These are phyloP conservation scores for Mimumesa dahlbomi DNA, from an alignment of 2,888 invertebrate species.

Conservation along the genomic window DNA sequence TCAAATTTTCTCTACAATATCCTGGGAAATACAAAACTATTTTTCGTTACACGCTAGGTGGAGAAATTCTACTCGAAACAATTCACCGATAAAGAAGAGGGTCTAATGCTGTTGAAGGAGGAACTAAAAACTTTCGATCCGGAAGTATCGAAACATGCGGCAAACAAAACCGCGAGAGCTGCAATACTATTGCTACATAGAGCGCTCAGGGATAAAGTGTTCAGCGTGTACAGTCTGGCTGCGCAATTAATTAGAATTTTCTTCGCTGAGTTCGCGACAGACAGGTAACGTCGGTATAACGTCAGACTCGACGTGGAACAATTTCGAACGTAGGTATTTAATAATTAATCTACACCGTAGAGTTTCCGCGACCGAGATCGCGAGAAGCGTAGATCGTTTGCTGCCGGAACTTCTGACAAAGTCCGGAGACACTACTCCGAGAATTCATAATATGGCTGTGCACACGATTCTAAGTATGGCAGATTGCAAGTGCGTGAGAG, in stretches of 20 bases:
- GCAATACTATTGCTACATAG: conserved; percentile 90
- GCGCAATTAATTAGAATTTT: conserved; percentile 90
- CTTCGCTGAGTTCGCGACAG: conserved; percentile 92
- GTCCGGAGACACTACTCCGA: conserved; percentile 92
- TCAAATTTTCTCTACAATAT: neutral
- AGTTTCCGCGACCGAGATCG: conserved; percentile 91
- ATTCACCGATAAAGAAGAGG: conserved; percentile 94
- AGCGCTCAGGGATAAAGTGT: conserved; percentile 92
- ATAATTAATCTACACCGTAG: too few species aligned
- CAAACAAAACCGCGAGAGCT: conserved; percentile 91
- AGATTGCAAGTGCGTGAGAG: conserved; percentile 90
- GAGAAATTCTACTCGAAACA: conserved; percentile 95
- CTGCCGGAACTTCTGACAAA: conserved; percentile 91
- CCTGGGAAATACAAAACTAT: neutral
- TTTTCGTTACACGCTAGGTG: conserved; percentile 84
- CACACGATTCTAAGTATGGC: conserved; percentile 93
- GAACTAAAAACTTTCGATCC: conserved; percentile 81
- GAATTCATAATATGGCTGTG: conserved; percentile 92
- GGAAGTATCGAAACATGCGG: conserved; percentile 80
- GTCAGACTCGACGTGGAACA: too few species aligned
- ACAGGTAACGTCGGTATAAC: conserved; percentile 85
- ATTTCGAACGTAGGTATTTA: too few species aligned
- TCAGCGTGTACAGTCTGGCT: conserved; percentile 92
- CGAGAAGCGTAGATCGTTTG: conserved; percentile 90
- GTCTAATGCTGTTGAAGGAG: conserved; percentile 86